Evolutionary conservation across 2,888 invertebrate genomes (phyloP), one percentile per base, ranked within the genome.

Genomic region (Phyllotreta cruciferae): DNA sequence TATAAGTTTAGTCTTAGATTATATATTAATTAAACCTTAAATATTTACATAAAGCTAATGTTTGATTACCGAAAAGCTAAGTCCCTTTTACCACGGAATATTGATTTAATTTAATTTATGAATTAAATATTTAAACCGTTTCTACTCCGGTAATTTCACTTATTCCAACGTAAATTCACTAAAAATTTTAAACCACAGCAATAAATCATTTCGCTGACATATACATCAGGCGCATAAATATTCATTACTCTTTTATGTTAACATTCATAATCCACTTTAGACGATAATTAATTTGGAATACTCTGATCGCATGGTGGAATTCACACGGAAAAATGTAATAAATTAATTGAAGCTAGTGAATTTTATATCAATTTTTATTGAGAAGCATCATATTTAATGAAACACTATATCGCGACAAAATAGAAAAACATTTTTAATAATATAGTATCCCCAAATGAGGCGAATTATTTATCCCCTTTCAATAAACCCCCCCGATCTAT

Each of bases 211-310:
- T 11, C 10, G 9, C 14, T 35, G 36, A 35, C 38, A 61, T 47
- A 11, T 54, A 41, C 45, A 44, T 34, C 35, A 5, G 8, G 45
- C 24, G 24, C 47, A 53, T 55, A 53, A 39, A 41, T 61, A 61
- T 61, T 61, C 61, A 61, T 61, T 53, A 61, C 39, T 60, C 52
- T 41, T 24, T 52, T 14, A 37, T 61, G 61, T 55, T 47, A 61
- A 61, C 61, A 54, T 61, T 37, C 49, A 61, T 49, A 35, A 54
- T 14, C 47, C 47, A 47, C 54, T 61, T 35, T 35, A 37, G 37
- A 50, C 57, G 10, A 11, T 57, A 57, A 57, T 57, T 50, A 57
- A 57, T 57, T 49, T 49, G 1, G 50, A 11, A 57, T 13, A 49
- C 42, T 47, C 5, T 7, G 13, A 13, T 38, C 47, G 57, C 49